Percentiles rank a stretch among this genome's conserved stretches.
These are phyloP conservation scores for Callipepla squamata DNA, from an alignment of 2,113 vertebrate genomes.

Conservation along the genomic window DNA sequence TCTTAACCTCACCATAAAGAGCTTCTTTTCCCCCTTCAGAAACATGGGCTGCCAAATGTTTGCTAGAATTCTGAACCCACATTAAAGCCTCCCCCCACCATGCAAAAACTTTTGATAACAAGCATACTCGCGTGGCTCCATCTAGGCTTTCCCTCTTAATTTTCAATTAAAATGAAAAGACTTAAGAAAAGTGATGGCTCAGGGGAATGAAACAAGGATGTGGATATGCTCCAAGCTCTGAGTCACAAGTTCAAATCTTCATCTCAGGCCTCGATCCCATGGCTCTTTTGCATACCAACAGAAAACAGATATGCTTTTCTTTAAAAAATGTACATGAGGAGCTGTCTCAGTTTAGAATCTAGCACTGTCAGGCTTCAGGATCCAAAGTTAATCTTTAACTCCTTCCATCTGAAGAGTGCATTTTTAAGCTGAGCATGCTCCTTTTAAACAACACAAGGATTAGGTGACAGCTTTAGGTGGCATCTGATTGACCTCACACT, in stretches of 20 bases:
- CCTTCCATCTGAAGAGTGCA: not conserved
- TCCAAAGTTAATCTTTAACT: slow-evolving; percentile 23
- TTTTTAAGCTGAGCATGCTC: not conserved
- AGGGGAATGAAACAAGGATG: slow-evolving; percentile 31
- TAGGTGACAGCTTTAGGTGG: not conserved
- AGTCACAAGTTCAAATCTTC: slow-evolving; percentile 65
- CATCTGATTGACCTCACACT: not conserved
- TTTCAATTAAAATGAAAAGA: slow-evolving; percentile 58
- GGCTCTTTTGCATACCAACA: slow-evolving; percentile 31
- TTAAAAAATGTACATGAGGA: slow-evolving; percentile 10
- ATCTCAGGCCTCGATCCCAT: slow-evolving; percentile 4
- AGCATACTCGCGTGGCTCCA: not conserved
- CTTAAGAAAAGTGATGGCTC: slow-evolving; percentile 54
- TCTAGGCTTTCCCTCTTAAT: not conserved
- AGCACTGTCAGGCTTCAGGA: not conserved
- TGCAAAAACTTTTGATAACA: slow-evolving; percentile 40
- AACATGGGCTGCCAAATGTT: slow-evolving; percentile 38
- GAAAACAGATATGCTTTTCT: not conserved
- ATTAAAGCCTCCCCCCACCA: slow-evolving; percentile 31
- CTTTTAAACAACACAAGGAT: not conserved
- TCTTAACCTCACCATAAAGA: slow-evolving; percentile 48
- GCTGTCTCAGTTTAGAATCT: slow-evolving; percentile 26
- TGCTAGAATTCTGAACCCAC: slow-evolving; percentile 59
- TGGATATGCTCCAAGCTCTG: slow-evolving; percentile 50
- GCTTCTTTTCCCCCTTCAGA: not conserved